Evolutionary conservation across 2,797 vertebrate genomes (phyloP), one percentile per base, ranked within the genome.

Genomic region (Muscicapa comitata): DNA sequence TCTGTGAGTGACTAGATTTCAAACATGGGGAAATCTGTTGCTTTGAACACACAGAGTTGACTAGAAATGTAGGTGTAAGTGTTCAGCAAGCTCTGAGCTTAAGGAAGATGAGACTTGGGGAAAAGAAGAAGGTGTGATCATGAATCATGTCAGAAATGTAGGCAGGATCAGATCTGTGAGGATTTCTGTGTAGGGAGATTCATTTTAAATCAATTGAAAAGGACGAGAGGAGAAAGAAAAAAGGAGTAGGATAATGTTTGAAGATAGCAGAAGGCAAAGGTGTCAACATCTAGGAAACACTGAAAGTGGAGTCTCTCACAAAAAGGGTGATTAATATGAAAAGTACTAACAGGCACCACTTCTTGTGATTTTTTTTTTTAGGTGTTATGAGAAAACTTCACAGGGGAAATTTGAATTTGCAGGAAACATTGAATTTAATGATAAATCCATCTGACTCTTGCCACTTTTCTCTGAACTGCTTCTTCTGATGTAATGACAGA

Each of bases 131-230:
- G 35, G 79, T 94, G 93, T 96, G 91, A 97, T 90, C 33, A 12
- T 96, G 89, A 96, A 91, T 96, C 95, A 94, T 93, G 82, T 81
- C 70, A 50, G 51, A 83, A 77, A 78, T 88, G 95, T 90, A 95
- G 94, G 89, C 85, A 93, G 82, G 76, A 89, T 79, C 31, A 57
- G 54, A 71, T 85, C 54, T 89, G 61, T 3, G 18, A 87, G 61
- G 40, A 88, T 91, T 92, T 92, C 65, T 72, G 43, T 80, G 65
- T 86, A 19, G 20, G 43, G 59, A 96, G 47, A 66, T 70, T 68
- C 5, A 67, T 77, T 79, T 77, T 48, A 81, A 83, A 38, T 78
- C 19, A 90, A 78, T 86, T 50, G 31, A 40, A 66, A 88, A 63
- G 17, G 38, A 87, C 59, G 16, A 8, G 19, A n/a, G 17, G 45